A percentile compares a stretch with the other conserved stretches of the same genome.
Evolutionary conservation across 2,113 vertebrate genomes (phyloP).

Genomic region (Coregonus clupeaformis): DNA sequence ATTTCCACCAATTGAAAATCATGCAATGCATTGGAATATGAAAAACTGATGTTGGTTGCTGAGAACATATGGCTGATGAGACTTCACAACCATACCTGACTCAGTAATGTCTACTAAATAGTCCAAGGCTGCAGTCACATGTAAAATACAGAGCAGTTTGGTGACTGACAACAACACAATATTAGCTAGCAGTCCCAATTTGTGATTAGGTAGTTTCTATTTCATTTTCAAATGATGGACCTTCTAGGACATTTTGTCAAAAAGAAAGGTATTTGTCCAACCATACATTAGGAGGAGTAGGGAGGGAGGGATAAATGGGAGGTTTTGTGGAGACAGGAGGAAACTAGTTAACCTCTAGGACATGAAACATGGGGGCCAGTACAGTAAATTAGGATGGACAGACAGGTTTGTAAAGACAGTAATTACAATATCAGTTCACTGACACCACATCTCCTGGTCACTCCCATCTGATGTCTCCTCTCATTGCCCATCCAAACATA

Average conservation of each 20-base stretch:
- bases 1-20: too few relatives aligned
- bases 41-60: too few relatives aligned
- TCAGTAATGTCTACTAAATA: too few relatives aligned
- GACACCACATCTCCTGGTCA: slow-evolving; percentile 42
- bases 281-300: slow-evolving; percentile 36
- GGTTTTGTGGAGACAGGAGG: slow-evolving; percentile 31
- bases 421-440: slow-evolving; percentile 50
- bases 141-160: too few relatives aligned
- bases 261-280: slow-evolving; percentile 28
- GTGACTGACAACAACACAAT: background rate
- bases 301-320: background rate
- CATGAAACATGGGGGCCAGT: slow-evolving; percentile 40
- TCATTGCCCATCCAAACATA: background rate
- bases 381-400: slow-evolving; percentile 62
- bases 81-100: too few relatives aligned
- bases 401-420: slow-evolving; percentile 54
- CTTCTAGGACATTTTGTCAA: slow-evolving; percentile 11
- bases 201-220: background rate
- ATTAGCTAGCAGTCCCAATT: background rate
- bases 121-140: too few relatives aligned
- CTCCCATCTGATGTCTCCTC: slow-evolving; percentile 53
- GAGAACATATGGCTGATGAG: too few relatives aligned
- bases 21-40: too few relatives aligned
- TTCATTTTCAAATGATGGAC: slow-evolving; percentile 26
- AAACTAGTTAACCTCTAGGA: slow-evolving; percentile 49